Conservation (phyloP, 2,888 invertebrate species). For the Gisinianus flammeolus region DNA sequence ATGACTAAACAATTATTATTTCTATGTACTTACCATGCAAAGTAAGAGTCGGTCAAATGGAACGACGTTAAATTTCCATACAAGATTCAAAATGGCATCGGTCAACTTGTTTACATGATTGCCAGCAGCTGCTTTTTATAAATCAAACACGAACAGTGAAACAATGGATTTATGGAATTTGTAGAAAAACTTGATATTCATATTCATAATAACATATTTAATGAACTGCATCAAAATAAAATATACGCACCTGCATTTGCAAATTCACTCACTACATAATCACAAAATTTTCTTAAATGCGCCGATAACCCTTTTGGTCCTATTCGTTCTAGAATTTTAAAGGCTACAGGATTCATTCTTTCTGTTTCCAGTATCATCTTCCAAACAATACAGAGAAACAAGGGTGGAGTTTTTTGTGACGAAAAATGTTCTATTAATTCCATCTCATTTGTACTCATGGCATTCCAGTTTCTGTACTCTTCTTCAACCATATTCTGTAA, state of each 20-base stretch:
- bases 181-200: too few relatives aligned
- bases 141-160: background rate
- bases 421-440: conserved; percentile 96
- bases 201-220: too few relatives aligned
- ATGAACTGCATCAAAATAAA: too few relatives aligned
- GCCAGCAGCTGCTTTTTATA: conserved; percentile 67
- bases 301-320: conserved; percentile 89
- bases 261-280: conserved; percentile 91
- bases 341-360: conserved; percentile 91
- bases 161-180: too few relatives aligned
- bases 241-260: conserved; percentile 72
- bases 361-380: conserved; percentile 92
- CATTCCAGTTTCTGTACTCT: conserved; percentile 94
- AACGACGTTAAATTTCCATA: conserved; percentile 97
- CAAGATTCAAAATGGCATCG: conserved; percentile 93
- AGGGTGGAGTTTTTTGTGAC: conserved; percentile 85
- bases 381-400: conserved; percentile 92
- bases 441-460: conserved; percentile 90
- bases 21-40: conserved; percentile 72
- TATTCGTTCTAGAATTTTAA: conserved; percentile 90
- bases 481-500: conserved; percentile 83
- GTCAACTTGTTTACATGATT: conserved; percentile 92
- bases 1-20: too few relatives aligned
- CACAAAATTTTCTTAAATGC: conserved; percentile 91
- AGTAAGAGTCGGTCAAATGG: conserved; percentile 91